phyloP scores from a whole-genome alignment of 2,888 invertebrate species.

The Drosophila histrio region DNA sequence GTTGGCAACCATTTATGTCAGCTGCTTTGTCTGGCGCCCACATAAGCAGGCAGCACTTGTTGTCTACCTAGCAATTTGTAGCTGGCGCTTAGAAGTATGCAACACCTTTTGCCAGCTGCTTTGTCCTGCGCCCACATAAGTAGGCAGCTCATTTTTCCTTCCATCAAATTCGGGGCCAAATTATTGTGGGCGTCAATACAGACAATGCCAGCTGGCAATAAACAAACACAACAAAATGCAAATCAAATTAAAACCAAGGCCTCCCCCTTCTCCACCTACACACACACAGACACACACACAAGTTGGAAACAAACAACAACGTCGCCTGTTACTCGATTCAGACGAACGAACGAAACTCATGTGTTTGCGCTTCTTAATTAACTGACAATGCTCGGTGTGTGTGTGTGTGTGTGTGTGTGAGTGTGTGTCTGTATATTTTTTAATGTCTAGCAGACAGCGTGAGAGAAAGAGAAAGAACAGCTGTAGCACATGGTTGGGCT shows the following conservation, averaged over 20 bases:
- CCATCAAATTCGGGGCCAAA: too few species aligned
- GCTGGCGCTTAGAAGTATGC: constrained; percentile 26
- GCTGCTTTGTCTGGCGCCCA: neutral
- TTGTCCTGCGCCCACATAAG: constrained; percentile 26
- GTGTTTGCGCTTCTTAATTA: constrained; percentile 69
- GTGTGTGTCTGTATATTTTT: constrained; percentile 48
- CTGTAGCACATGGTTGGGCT: constrained; percentile 29
- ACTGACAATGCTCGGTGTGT: constrained; percentile 61
- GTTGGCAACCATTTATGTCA: neutral
- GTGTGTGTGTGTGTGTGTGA: constrained; percentile 19
- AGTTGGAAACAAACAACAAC: constrained; percentile 42
- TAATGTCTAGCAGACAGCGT: constrained; percentile 38
- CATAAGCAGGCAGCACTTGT: too few species aligned
- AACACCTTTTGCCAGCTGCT: constrained; percentile 16
- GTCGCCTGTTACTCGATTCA: neutral
- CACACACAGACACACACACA: constrained; percentile 3
- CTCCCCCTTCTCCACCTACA: neutral
- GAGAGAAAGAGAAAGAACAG: constrained; percentile 8
- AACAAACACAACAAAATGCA: constrained; percentile 48
- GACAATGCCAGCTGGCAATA: neutral
- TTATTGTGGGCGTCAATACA: constrained; percentile 6
- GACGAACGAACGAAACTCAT: constrained; percentile 15
- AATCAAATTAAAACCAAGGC: constrained; percentile 59
- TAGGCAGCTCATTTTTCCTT: constrained; percentile 40
- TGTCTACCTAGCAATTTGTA: too few species aligned